A percentile compares a stretch with the other conserved stretches of the same genome.
Conservation (phyloP, 2,797 vertebrate genomes). For the Pseudomugil gertrudae region DNA sequence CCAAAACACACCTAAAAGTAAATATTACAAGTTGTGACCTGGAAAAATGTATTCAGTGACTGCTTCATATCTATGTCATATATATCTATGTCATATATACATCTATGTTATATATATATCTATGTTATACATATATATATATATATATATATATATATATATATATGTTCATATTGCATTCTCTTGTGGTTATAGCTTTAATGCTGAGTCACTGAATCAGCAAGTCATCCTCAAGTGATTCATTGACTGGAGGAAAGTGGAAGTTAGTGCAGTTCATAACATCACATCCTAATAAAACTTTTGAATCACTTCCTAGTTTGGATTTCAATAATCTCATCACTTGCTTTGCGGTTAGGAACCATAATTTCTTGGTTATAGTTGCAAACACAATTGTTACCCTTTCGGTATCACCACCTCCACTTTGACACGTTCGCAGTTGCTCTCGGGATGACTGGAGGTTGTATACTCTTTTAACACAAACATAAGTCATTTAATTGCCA, state of each 20-base stretch:
- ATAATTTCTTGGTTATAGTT: neutral
- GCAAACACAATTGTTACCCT: neutral
- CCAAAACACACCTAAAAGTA: conserved; percentile 42
- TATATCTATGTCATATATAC: no score
- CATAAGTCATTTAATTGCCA: neutral
- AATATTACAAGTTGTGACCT: conserved; percentile 37
- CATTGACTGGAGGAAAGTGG: neutral
- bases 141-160: no score
- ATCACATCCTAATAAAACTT: neutral
- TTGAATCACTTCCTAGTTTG: neutral
- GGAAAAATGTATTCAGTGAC: neutral
- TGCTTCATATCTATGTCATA: neutral
- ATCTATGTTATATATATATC: no score
- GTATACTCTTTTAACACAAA: no score
- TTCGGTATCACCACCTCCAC: neutral
- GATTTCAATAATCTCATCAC: neutral
- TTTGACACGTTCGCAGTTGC: neutral
- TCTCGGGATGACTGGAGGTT: no score
- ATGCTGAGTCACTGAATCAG: neutral
- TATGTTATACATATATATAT: no score
- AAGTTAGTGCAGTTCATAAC: neutral
- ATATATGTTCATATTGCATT: no score
- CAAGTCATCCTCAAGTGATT: neutral
- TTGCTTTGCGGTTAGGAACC: neutral
- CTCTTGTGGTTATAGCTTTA: no score